phyloP scores from a whole-genome alignment of 2,888 invertebrate species.

The Diogma glabrata region DNA sequence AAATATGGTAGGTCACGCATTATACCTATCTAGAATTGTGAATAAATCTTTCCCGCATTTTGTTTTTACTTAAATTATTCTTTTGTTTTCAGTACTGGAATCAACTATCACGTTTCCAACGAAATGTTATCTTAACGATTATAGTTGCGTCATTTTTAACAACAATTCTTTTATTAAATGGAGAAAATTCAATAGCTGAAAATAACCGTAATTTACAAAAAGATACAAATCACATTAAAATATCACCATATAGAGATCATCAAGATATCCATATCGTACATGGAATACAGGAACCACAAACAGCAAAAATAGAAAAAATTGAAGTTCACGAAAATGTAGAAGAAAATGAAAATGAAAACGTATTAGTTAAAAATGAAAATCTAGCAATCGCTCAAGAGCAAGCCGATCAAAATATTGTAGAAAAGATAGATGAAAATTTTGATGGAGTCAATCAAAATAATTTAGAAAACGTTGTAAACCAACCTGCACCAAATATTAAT shows the following conservation, averaged over 20 bases:
- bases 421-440: constrained; percentile 11
- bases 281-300: too few relatives aligned
- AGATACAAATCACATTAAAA: constrained; percentile 15
- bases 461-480: constrained; percentile 24
- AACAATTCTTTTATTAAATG: constrained; percentile 47
- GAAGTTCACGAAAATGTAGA: background rate
- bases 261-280: too few relatives aligned
- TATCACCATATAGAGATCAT: too few relatives aligned
- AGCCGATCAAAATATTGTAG: constrained; percentile 3
- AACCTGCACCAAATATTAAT: constrained; percentile 23
- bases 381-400: background rate
- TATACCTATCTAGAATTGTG: too few relatives aligned
- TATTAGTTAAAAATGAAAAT: background rate
- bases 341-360: background rate
- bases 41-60: background rate
- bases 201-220: constrained; percentile 18
- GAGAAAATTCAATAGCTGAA: constrained; percentile 26
- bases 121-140: constrained; percentile 59
- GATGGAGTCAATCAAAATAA: constrained; percentile 31
- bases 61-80: background rate
- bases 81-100: constrained; percentile 63
- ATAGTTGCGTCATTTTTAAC: constrained; percentile 45
- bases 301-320: background rate
- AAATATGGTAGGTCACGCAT: too few relatives aligned
- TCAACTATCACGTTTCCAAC: constrained; percentile 70